Evolutionary conservation across 1,140 invertebrate species (phyloP).

Genomic region (Bilobella aurantiaca): DNA sequence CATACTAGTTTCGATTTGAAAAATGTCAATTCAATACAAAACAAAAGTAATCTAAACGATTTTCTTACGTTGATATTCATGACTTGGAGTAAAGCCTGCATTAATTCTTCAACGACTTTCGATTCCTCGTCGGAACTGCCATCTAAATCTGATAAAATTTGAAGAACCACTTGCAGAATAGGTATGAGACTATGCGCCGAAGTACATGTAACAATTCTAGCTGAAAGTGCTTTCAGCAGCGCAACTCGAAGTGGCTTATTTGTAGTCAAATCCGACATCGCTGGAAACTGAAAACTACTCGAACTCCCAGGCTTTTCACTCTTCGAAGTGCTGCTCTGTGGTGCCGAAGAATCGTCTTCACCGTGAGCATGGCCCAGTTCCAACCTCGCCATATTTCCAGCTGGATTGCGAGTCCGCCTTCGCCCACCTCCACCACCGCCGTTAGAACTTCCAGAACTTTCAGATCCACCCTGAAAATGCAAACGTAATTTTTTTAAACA

Average conservation of each 20-base stretch:
- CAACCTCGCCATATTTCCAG: background rate
- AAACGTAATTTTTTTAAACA: background rate
- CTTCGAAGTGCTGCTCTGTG: background rate
- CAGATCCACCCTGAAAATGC: constrained; percentile 25
- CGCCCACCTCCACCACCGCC: constrained; percentile 25
- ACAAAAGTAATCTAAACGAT: too few relatives aligned
- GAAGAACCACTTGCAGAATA: constrained; percentile 74
- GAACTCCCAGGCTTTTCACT: background rate
- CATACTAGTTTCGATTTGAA: too few relatives aligned
- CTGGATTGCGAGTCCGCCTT: constrained; percentile 2
- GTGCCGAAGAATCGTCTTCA: background rate
- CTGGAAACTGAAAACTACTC: background rate
- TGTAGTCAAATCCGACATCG: background rate
- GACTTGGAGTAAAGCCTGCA: constrained; percentile 17
- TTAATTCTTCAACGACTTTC: constrained; percentile 23
- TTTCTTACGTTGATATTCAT: constrained; percentile 27
- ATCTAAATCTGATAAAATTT: constrained; percentile 67
- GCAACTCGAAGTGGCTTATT: constrained; percentile 51
- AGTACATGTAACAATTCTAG: constrained; percentile 51
- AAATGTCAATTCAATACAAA: too few relatives aligned
- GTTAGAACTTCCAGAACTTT: constrained; percentile 32
- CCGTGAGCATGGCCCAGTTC: background rate
- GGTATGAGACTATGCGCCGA: constrained; percentile 77
- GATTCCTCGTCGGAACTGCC: constrained; percentile 26
- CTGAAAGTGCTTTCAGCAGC: constrained; percentile 54